phyloP scores from a whole-genome alignment of 2,888 invertebrate species.

The Cataglyphis livida region DNA sequence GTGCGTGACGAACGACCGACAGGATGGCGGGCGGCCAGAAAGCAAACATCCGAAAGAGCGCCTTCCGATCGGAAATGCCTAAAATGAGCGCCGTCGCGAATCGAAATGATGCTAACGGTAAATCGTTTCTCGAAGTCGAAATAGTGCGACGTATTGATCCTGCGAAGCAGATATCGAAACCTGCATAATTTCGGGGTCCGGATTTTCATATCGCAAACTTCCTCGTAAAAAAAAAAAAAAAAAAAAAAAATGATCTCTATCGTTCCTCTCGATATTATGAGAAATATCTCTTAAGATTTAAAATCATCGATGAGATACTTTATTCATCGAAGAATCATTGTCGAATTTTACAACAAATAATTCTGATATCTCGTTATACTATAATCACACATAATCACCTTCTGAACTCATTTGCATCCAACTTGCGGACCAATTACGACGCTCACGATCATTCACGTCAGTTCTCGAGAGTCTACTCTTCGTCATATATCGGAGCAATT shows the following conservation, averaged over 20 bases:
- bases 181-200: constrained; percentile 31
- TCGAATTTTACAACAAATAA: background rate
- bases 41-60: constrained; percentile 35
- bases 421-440: background rate
- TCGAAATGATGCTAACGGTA: constrained; percentile 73
- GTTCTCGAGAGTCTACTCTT: background rate
- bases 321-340: background rate
- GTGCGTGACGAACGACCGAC: constrained; percentile 47
- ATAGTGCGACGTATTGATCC: constrained; percentile 3
- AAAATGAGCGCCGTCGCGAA: constrained; percentile 67
- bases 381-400: no score
- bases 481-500: constrained; percentile 1
- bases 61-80: constrained; percentile 78
- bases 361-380: background rate
- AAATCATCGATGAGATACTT: background rate
- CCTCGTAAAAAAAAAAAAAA: background rate
- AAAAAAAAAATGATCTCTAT: constrained; percentile 5
- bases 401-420: background rate
- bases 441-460: background rate
- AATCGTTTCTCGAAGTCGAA: background rate
- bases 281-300: background rate
- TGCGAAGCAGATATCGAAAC: constrained; percentile 18
- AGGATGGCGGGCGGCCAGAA: constrained; percentile 27
- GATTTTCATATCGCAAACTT: constrained; percentile 11
- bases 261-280: background rate